These are phyloP conservation scores for Saturnia pavonia DNA, from an alignment of 2,888 invertebrate genomes.

Conservation along the genomic window DNA sequence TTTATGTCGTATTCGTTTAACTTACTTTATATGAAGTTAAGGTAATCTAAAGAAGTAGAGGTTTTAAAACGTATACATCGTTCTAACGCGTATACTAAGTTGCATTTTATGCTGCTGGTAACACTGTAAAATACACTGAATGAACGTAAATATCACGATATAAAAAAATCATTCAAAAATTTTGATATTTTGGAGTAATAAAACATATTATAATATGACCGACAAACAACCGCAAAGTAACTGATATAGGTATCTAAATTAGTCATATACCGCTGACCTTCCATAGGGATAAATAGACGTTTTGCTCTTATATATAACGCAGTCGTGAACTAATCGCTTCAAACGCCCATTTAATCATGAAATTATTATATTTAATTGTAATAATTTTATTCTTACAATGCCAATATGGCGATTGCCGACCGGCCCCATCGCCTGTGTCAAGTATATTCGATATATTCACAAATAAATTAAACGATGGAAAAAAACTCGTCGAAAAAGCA, in stretches of 20 bases:
- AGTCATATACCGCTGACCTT: conserved; percentile 1
- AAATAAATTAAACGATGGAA: neutral
- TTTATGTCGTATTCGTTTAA: no score
- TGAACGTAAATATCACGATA: neutral
- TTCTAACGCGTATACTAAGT: no score
- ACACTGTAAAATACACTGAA: neutral
- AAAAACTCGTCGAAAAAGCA: no score
- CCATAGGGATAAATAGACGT: conserved; percentile 1
- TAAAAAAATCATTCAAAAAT: neutral
- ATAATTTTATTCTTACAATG: neutral
- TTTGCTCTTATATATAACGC: neutral
- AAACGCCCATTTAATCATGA: neutral
- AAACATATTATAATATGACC: neutral
- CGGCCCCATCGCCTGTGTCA: neutral
- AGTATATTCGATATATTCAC: neutral
- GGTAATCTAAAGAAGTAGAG: no score
- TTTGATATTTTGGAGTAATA: neutral
- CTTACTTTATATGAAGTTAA: no score
- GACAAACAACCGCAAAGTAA: neutral
- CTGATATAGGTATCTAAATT: neutral
- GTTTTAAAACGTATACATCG: no score
- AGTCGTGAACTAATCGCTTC: neutral
- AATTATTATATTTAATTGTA: neutral
- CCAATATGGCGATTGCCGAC: neutral
- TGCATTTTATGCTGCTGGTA: no score